Conservation (phyloP, 2,888 invertebrate species). For the Eristalis pertinax region DNA sequence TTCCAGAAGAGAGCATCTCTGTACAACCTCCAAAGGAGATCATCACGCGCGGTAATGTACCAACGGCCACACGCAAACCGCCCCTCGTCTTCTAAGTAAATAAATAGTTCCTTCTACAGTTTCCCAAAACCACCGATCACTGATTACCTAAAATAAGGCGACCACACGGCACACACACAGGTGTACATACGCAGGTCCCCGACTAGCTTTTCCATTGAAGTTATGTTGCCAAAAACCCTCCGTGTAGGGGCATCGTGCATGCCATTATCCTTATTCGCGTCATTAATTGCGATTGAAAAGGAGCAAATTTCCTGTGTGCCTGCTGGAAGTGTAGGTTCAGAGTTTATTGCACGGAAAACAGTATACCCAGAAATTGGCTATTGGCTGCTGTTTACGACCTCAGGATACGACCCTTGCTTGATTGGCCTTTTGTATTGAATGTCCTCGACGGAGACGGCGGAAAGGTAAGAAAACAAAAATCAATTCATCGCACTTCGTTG, state of each 20-base stretch:
- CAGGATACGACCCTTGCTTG: constrained; percentile 16
- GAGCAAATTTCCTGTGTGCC: constrained; percentile 24
- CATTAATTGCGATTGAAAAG: constrained; percentile 48
- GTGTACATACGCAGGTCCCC: not conserved
- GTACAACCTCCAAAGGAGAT: too few species aligned
- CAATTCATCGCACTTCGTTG: constrained; percentile 16
- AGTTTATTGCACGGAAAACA: constrained; percentile 41
- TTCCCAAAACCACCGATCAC: not conserved
- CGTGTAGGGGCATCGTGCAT: not conserved
- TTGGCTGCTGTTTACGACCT: constrained; percentile 25
- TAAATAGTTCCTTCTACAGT: not conserved
- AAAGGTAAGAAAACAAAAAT: constrained; percentile 1
- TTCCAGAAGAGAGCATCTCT: too few species aligned
- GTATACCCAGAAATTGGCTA: constrained; percentile 7
- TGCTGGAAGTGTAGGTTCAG: constrained; percentile 19
- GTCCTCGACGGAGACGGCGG: not conserved
- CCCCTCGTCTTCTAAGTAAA: too few species aligned
- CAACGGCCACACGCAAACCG: too few species aligned
- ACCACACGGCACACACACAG: constrained; percentile 2
- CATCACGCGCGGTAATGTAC: too few species aligned
- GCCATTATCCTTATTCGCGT: constrained; percentile 45
- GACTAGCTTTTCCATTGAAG: not conserved
- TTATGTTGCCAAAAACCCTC: not conserved
- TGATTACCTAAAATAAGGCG: not conserved
- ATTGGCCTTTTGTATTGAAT: constrained; percentile 33